Evolutionary conservation across 2,888 invertebrate species (phyloP).

Genomic region (Sylvicola fuscatus): DNA sequence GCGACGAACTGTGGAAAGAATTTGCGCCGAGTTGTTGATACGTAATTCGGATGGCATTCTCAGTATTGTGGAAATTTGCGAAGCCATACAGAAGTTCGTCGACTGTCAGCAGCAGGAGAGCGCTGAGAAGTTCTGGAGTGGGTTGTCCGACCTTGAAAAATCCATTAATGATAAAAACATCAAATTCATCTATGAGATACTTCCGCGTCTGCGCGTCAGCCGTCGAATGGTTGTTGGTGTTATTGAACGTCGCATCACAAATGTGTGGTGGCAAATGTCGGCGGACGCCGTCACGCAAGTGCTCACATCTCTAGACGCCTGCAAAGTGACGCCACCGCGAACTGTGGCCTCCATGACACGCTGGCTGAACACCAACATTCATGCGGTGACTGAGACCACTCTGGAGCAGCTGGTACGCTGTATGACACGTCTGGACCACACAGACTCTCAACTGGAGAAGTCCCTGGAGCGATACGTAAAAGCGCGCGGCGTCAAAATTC

Average conservation of each 20-base stretch:
- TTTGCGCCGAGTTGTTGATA: constrained; percentile 39
- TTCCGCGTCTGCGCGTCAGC: constrained; percentile 36
- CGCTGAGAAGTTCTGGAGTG: constrained; percentile 45
- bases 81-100: constrained; percentile 24
- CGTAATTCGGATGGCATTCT: constrained; percentile 38
- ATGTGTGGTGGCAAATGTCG: constrained; percentile 33
- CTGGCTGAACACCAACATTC: constrained; percentile 40
- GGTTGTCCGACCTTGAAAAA: constrained; percentile 33
- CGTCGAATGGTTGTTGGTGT: constrained; percentile 33
- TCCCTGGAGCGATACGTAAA: constrained; percentile 40
- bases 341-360: constrained; percentile 26
- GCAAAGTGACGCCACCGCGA: constrained; percentile 24
- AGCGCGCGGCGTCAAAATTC: constrained; percentile 27
- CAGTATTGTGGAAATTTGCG: constrained; percentile 34
- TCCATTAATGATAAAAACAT: constrained; percentile 37
- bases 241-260: constrained; percentile 33
- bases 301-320: constrained; percentile 23
- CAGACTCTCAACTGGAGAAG: constrained; percentile 32
- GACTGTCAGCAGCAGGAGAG: constrained; percentile 29
- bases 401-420: constrained; percentile 31
- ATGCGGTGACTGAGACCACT: constrained; percentile 34
- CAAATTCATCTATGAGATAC: constrained; percentile 30
- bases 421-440: constrained; percentile 31
- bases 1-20: constrained; percentile 18
- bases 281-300: constrained; percentile 29